Percentiles rank a stretch among this genome's conserved stretches.
These are phyloP conservation scores for Agrochola circellaris DNA, from an alignment of 2,888 invertebrate species.

Conservation along the genomic window DNA sequence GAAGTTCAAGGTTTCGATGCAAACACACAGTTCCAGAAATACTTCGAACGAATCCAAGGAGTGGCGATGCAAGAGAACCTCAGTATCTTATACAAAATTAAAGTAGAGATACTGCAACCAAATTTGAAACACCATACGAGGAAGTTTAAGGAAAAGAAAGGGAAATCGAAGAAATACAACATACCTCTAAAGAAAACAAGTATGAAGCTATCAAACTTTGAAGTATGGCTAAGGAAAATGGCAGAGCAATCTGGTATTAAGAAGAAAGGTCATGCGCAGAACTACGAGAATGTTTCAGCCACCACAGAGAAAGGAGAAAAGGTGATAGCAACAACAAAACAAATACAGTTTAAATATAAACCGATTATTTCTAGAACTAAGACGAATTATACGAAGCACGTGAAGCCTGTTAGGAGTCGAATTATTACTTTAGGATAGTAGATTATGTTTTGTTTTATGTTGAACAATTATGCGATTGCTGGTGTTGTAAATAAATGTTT, in stretches of 20 bases:
- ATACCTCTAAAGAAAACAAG: conserved; percentile 84
- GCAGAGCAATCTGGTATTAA: conserved; percentile 72
- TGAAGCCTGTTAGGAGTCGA: conserved; percentile 80
- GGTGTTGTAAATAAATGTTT: conserved; percentile 38
- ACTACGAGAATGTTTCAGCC: conserved; percentile 62
- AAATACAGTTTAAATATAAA: conserved; percentile 79
- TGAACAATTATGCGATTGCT: not conserved
- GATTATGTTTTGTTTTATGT: conserved; percentile 4
- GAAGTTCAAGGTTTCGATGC: conserved; percentile 76
- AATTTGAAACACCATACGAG: conserved; percentile 53
- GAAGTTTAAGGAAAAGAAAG: conserved; percentile 69
- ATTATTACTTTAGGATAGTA: conserved; percentile 75
- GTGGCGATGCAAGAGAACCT: conserved; percentile 78
- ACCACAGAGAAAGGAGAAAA: conserved; percentile 70
- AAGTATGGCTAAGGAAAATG: conserved; percentile 79
- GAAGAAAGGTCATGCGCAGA: conserved; percentile 61
- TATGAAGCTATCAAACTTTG: conserved; percentile 85
- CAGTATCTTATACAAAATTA: conserved; percentile 79
- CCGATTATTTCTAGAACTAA: conserved; percentile 77
- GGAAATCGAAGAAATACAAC: conserved; percentile 81
- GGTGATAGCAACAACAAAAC: conserved; percentile 70
- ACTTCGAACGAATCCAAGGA: conserved; percentile 75
- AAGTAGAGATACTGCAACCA: conserved; percentile 74
- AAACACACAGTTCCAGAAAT: conserved; percentile 75
- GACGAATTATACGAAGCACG: conserved; percentile 79